Base-by-base conservation (phyloP, 2,113 vertebrate genomes). In the Mastomys natalensis region DNA sequence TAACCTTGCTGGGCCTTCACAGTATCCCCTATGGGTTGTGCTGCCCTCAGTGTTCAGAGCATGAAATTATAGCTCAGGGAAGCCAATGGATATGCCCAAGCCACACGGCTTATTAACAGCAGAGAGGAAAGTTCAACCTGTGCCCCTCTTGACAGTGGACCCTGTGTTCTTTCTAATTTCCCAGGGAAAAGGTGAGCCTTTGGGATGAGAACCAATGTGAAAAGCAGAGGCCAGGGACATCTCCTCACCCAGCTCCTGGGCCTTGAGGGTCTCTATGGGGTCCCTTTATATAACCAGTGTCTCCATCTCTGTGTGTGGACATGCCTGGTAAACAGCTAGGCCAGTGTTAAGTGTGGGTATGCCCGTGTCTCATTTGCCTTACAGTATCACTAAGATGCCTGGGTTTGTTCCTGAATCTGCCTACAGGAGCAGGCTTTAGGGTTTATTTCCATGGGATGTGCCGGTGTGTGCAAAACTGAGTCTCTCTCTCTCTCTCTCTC, bases 331-430 rank as follows among this genome's bases (percentile, higher is more conserved):
- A 58, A 34, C 2, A 72, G 64, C 51, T 8, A 58, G 15, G n/a
- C 8, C 45, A 21, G n/a, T 12, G 21, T n/a, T 62, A 45, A 7
- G 37, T 2, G 11, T 53, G 43, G 48, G n/a, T 15, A 5, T 72
- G 31, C 24, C 5, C 12, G 12, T 68, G 45, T 76, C 26, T 13
- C 13, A 0, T 7, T 19, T 7, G 11, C 10, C 68, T 43, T 0
- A 1, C 26, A 72, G 26, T 58, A 68, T 29, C 37, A 43, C 9
- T 73, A 22, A 19, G 62, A 19, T n/a, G 40, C 5, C 34, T 29
- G 24, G 76, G 85, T 43, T 34, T 43, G 45, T 5, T n/a, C 11
- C 22, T 66, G 55, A 53, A 73, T 55, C 7, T 29, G 22, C 5
- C 21, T 70, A 1, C 1, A 16, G 3, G 17, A 48, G 22, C 45